Conservation (phyloP, 2,888 invertebrate species). For the Muschampia plurimacula region DNA sequence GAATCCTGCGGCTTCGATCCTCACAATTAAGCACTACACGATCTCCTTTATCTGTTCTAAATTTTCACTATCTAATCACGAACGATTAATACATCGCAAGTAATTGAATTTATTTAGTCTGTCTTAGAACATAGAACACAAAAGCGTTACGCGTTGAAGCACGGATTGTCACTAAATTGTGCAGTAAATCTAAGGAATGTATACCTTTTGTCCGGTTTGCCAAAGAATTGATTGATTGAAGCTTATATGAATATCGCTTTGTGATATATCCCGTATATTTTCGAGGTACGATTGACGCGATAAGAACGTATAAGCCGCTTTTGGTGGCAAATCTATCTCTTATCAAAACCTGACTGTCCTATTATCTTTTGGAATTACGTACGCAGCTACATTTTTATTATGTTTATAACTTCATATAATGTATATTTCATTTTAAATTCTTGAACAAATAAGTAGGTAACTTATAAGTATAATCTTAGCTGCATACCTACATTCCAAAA, state of each 20-base stretch:
- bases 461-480: too few species aligned
- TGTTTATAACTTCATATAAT: too few species aligned
- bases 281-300: slow-evolving; percentile 21
- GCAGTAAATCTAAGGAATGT: slow-evolving; percentile 8
- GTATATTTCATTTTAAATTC: too few species aligned
- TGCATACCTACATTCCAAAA: too few species aligned
- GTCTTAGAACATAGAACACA: neutral
- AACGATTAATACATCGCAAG: slow-evolving; percentile 19
- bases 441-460: too few species aligned
- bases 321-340: slow-evolving; percentile 12
- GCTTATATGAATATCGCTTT: neutral
- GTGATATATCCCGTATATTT: slow-evolving; percentile 9
- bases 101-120: neutral
- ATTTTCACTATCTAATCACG: slow-evolving; percentile 31
- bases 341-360: slow-evolving; percentile 11
- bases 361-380: slow-evolving; percentile 6
- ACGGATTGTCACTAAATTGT: neutral
- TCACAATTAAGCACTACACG: slow-evolving; percentile 45
- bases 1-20: slow-evolving; percentile 41
- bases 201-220: slow-evolving; percentile 1
- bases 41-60: slow-evolving; percentile 38
- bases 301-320: slow-evolving; percentile 1
- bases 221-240: slow-evolving; percentile 11
- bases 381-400: neutral
- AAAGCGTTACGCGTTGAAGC: neutral